Base-by-base conservation (phyloP, 1,140 invertebrate genomes). In the Aphelenchoides avenae region DNA sequence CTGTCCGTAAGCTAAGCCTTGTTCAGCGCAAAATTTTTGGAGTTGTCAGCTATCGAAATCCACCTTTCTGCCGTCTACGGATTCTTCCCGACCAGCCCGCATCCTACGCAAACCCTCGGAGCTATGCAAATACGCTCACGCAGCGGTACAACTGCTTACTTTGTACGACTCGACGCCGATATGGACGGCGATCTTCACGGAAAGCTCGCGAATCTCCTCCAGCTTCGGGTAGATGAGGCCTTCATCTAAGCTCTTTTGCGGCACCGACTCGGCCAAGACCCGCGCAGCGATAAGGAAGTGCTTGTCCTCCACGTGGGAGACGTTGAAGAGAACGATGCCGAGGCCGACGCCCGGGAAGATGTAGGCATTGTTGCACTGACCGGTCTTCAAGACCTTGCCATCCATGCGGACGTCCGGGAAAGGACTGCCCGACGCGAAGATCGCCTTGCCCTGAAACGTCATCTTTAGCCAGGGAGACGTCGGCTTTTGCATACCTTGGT, bases 331-430 rank as follows among this genome's bases (percentile, higher is more conserved):
- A 39, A 94, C 89, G 13, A 91, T 88, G 18, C 89, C 91, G 3
- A 95, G 81, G 20, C 89, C 89, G 0, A 95, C 85, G 24, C 89
- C 89, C 1, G 91, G 91, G 80, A 95, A 95, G 57, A 95, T 93
- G 78, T 95, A 95, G 0, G 91, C 88, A 77, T 95, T 95, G 79
- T 95, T 95, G 42, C 91, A 90, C 79, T 95, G 91, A 0, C 91
- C 91, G 6, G 91, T 88, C 57, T 86, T 83, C 77, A 84, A 92
- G 2, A 84, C 85, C 75, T 87, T 86, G 4, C 86, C 88, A 34
- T 86, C 83, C 48, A 85, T 83, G 0, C 81, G 79, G 0, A 93
- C 88, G 18, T 87, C 84, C 37, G 84, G 84, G 78, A 94, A 95
- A 0, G 91, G 91, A 34, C 89, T 91, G 27, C 91, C 91, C 11